A percentile compares a stretch with the other conserved stretches of the same genome.
phyloP scores from a whole-genome alignment of 2,113 vertebrate species.

The Clarias macrocephalus region DNA sequence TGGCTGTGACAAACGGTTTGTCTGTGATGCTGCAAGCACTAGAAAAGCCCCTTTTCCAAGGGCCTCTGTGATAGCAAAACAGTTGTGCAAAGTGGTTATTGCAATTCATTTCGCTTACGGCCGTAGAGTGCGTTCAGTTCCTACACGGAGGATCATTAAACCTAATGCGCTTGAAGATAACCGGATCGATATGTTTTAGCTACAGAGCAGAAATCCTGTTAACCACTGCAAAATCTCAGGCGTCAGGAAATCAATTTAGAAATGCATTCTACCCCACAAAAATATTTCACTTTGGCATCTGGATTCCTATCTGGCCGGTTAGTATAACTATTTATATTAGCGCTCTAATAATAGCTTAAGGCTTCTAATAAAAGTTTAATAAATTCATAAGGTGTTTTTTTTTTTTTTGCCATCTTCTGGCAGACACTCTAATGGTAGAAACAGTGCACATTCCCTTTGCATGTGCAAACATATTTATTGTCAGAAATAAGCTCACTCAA shows the following conservation, averaged over 20 bases:
- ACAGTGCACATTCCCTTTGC: neutral
- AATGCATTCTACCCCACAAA: neutral
- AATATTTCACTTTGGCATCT: neutral
- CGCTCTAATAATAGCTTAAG: neutral
- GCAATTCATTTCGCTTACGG: neutral
- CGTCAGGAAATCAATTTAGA: neutral
- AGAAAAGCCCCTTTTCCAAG: conserved; percentile 57
- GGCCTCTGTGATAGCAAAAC: conserved; percentile 44
- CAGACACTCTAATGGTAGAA: neutral
- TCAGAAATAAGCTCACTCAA: conserved; percentile 8
- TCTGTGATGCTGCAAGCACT: conserved; percentile 29
- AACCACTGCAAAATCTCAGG: neutral
- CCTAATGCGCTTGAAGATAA: neutral
- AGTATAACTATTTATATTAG: neutral
- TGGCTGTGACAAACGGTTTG: conserved; percentile 48
- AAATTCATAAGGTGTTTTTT: neutral
- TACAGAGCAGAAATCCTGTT: neutral
- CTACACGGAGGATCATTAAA: neutral
- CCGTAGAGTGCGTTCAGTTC: neutral
- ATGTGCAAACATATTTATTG: conserved; percentile 34
- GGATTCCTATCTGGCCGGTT: neutral
- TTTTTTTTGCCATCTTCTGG: neutral
- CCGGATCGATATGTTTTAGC: neutral
- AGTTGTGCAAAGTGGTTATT: neutral
- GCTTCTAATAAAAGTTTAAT: neutral